Percentiles rank a stretch among this genome's conserved stretches.
Conservation (phyloP, 2,888 invertebrate genomes). For the Dromius quadrimaculatus region DNA sequence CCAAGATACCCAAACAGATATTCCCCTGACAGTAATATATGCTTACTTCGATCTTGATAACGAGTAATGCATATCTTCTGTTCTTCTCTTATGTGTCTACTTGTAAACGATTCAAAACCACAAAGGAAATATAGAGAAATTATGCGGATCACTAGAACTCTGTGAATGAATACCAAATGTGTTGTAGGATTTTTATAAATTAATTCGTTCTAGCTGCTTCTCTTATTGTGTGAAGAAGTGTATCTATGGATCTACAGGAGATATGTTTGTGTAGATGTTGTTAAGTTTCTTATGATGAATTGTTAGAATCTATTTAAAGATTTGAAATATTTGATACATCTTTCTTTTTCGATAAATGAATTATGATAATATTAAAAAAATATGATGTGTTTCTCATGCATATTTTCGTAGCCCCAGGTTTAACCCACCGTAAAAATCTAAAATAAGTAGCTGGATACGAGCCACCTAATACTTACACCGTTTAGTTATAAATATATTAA, state of each 20-base stretch:
- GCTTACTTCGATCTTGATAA: conserved; percentile 18
- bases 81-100: conserved; percentile 8
- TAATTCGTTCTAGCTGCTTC: conserved; percentile 14
- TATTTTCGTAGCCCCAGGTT: too few relatives aligned
- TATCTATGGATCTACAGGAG: conserved; percentile 20
- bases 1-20: conserved; percentile 21
- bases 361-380: too few relatives aligned
- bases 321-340: conserved; percentile 24
- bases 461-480: too few relatives aligned
- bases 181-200: conserved; percentile 25
- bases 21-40: conserved; percentile 27
- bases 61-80: conserved; percentile 9
- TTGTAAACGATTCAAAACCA: conserved; percentile 23
- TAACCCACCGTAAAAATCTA: too few relatives aligned
- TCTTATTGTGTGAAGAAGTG: neutral
- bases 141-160: conserved; percentile 20
- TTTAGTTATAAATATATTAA: neutral
- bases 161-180: conserved; percentile 13
- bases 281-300: conserved; percentile 23
- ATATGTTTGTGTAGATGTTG: conserved; percentile 23
- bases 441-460: too few relatives aligned
- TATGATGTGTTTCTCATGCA: too few relatives aligned
- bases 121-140: conserved; percentile 36
- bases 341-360: conserved; percentile 28
- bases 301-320: conserved; percentile 13